Evolutionary conservation across 2,888 invertebrate species (phyloP), one percentile per base, ranked within the genome.

Genomic region (Steinernema carpocapsae): DNA sequence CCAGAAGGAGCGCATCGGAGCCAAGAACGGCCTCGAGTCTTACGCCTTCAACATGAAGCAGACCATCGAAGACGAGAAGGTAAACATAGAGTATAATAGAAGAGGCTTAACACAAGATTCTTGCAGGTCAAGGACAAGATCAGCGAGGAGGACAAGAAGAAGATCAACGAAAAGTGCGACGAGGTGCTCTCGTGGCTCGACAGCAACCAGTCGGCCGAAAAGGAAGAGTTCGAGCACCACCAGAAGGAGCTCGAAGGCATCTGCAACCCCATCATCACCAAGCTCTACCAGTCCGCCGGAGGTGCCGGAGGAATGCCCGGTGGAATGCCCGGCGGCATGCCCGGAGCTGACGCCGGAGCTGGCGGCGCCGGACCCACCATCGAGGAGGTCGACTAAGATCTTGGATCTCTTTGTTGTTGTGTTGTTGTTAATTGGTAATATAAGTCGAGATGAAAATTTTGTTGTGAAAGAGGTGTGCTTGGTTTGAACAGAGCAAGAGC

Each of bases 1-100:
- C 86, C 88, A 91, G 86, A 89, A 90, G 80, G 90, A 90, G n/a
- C 88, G 91, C 17, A 89, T 91, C 19, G 90, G 93, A 76, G 92
- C 94, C 76, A 94, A 94, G 91, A 93, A 94, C 88, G 91, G 91
- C 0, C 90, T 95, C 72, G 93, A 96, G 89, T 93, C 93, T 0
- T 95, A 94, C 92, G 93, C 91, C 89, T 95, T 94, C 91, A 93
- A 94, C 91, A 94, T 97, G 93, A 97, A 97, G 92, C 92, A 93
- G 80, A 90, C 91, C 1, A 88, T 91, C 52, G 95, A 97, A 88
- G 96, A 96, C 87, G 95, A 96, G 83, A 95, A 95, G 88, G 90
- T 95, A 80, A 56, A 37, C 37, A 3, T 37, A 37, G 37, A 37
- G 10, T 37, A 3, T 37, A 3, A 3, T 10, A 37, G 37, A 37